Conservation (phyloP, 2,113 vertebrate species). For the Andinoacara biseriatus region DNA sequence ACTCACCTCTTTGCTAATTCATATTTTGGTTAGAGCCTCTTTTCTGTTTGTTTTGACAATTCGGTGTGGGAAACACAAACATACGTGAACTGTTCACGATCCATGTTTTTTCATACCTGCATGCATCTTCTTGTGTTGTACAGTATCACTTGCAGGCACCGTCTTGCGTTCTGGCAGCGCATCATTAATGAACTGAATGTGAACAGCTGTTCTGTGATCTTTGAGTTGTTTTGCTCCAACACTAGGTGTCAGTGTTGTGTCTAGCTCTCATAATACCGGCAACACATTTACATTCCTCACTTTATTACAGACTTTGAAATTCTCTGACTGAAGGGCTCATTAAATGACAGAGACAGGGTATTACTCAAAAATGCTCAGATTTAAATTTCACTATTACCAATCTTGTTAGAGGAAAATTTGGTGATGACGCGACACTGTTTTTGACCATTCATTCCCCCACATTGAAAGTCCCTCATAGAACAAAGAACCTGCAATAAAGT, state of each 20-base stretch:
- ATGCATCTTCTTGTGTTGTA: constrained; percentile 34
- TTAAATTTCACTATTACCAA: constrained; percentile 34
- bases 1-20: constrained; percentile 68
- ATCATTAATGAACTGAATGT: constrained; percentile 18
- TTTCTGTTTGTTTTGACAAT: constrained; percentile 70
- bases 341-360: constrained; percentile 39
- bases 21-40: constrained; percentile 65
- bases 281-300: constrained; percentile 26
- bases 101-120: constrained; percentile 60
- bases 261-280: constrained; percentile 15
- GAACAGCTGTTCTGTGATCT: neutral
- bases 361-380: constrained; percentile 27
- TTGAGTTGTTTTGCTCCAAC: constrained; percentile 29
- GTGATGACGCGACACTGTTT: constrained; percentile 9
- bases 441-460: constrained; percentile 19
- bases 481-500: constrained; percentile 46
- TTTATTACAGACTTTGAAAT: constrained; percentile 39
- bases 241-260: constrained; percentile 77
- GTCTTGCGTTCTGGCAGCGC: constrained; percentile 35
- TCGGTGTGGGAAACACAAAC: constrained; percentile 70
- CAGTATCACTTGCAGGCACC: constrained; percentile 31
- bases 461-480: constrained; percentile 43
- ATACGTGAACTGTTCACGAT: constrained; percentile 39
- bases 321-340: constrained; percentile 12
- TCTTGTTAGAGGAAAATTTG: constrained; percentile 19